phyloP scores from a whole-genome alignment of 2,797 vertebrate genomes.

The Danio choprae region DNA sequence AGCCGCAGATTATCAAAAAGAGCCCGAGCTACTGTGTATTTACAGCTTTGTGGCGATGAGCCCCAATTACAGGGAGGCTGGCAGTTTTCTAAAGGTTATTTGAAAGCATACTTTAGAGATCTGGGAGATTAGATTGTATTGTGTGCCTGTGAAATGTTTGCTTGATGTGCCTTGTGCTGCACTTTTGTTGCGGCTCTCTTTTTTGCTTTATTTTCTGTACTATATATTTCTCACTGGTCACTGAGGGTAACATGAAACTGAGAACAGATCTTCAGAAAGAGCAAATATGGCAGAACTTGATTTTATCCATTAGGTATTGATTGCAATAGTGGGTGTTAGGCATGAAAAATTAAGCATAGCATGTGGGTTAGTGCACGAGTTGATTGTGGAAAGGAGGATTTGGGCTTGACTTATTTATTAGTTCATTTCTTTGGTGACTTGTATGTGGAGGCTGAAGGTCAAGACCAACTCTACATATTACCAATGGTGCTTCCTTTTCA shows the following conservation, averaged over 20 bases:
- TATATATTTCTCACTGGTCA: background rate
- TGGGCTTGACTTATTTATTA: background rate
- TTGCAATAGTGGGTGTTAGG: background rate
- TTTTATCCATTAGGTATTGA: background rate
- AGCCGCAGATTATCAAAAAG: slow-evolving; percentile 67
- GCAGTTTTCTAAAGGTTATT: slow-evolving; percentile 28
- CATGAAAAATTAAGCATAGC: background rate
- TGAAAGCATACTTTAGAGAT: slow-evolving; percentile 9
- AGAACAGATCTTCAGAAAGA: background rate
- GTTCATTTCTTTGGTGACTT: background rate
- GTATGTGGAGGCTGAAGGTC: background rate
- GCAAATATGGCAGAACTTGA: background rate
- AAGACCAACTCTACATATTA: background rate
- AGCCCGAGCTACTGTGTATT: slow-evolving; percentile 55
- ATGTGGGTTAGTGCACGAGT: background rate
- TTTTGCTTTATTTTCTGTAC: background rate
- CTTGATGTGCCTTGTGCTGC: background rate
- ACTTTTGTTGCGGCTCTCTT: background rate
- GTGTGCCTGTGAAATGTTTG: slow-evolving; percentile 5
- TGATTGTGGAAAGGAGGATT: background rate
- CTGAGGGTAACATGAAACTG: background rate
- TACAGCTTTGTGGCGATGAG: slow-evolving; percentile 42
- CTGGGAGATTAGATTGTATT: background rate
- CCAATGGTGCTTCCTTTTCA: background rate
- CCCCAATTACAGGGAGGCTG: slow-evolving; percentile 6